Base-by-base conservation (phyloP, 2,888 invertebrate genomes). In the Drosophila mercatorum region DNA sequence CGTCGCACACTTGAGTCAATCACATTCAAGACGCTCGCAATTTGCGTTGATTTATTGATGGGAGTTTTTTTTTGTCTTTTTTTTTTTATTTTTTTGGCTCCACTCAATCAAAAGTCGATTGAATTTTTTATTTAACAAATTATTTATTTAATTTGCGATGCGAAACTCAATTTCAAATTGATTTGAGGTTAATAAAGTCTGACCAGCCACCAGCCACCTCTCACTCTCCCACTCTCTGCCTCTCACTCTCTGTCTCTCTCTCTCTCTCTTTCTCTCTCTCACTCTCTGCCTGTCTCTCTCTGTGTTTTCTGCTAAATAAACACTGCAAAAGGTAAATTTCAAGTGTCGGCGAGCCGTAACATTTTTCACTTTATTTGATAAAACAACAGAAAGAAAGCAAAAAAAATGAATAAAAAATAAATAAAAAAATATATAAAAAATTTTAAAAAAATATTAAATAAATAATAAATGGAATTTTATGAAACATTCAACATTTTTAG, bases 401-500 rank as follows among this genome's bases (percentile, higher is more conserved):
- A 41, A 28, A 17, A 26, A 26, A 5, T 5, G 10, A n/a, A 28
- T 5, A n/a, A 41, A 41, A 28, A 47, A 8, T 41, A 51, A 31
- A 12, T 11, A 28, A 17, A 10, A 46, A 3, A 40, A 31, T 28
- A 28, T 28, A 28, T 28, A 28, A 28, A 17, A 28, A 28, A 28
- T 28, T 28, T 28, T 28, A 28, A 28, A 17, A 22, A 22, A 22
- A 22, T 22, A 22, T 22, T 22, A 22, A 22, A 22, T 2, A 22
- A 22, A 38, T 14, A 51, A 36, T 34, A 34, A 49, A 51, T 40
- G 56, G 65, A 46, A 59, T 43, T 75, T 49, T 28, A 43, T 66
- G 43, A 55, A 75, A 74, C 59, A 57, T 49, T 7, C 12, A 53
- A 17, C 49, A 55, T 73, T 64, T 63, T 49, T 1, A 14, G 11